Conservation (phyloP, 2,797 vertebrate species). For the Paratrypauchen microcephalus region DNA sequence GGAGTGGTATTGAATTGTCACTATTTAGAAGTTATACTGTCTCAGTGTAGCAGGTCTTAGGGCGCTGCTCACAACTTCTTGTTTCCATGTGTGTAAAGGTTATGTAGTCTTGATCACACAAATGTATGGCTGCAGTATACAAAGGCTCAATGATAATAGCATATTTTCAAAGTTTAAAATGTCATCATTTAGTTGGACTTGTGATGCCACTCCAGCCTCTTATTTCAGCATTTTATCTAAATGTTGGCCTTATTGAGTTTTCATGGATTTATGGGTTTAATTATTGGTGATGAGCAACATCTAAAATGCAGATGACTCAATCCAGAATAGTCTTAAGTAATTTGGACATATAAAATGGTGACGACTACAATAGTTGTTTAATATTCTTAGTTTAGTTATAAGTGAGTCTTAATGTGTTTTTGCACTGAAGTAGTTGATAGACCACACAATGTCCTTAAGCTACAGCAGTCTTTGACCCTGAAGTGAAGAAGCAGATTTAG, state of each 20-base stretch:
- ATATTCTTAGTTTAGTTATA: not conserved
- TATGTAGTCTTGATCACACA: not conserved
- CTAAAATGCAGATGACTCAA: not conserved
- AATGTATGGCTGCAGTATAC: not conserved
- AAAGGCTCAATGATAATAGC: too few relatives aligned
- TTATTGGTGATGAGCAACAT: not conserved
- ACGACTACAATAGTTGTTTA: slow-evolving; percentile 1
- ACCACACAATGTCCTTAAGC: slow-evolving; percentile 9
- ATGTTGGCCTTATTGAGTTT: not conserved
- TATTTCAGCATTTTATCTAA: not conserved
- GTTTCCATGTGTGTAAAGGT: not conserved
- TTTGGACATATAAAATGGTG: not conserved
- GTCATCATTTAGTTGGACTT: not conserved
- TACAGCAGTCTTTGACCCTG: slow-evolving; percentile 34
- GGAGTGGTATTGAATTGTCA: slow-evolving; percentile 34
- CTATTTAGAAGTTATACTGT: slow-evolving; percentile 21
- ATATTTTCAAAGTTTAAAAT: not conserved
- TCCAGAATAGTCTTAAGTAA: too few relatives aligned
- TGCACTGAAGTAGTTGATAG: not conserved
- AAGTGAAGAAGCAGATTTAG: slow-evolving; percentile 34
- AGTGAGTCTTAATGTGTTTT: not conserved
- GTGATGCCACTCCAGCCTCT: not conserved
- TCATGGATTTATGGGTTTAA: not conserved
- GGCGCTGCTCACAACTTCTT: not conserved
- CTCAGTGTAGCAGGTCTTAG: slow-evolving; percentile 19